phyloP scores from a whole-genome alignment of 1,140 invertebrate genomes.

The Bombus turneri region DNA sequence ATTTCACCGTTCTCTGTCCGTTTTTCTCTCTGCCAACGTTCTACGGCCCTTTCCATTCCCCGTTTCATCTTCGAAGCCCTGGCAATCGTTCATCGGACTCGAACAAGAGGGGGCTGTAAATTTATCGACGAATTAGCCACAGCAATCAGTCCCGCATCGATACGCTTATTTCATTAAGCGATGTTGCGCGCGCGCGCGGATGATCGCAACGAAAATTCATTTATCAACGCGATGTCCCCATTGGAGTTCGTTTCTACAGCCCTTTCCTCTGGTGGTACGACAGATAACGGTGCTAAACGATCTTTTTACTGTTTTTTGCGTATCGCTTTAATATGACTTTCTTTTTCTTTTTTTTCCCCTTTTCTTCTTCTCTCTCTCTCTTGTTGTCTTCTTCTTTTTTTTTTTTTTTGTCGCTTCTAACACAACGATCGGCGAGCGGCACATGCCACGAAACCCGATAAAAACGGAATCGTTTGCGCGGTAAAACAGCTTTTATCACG shows the following conservation, averaged over 20 bases:
- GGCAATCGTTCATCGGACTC: not conserved
- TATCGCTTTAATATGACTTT: not conserved
- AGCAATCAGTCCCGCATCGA: conserved; percentile 60
- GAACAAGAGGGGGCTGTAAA: conserved; percentile 46
- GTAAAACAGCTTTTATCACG: conserved; percentile 49
- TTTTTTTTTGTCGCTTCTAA: not conserved
- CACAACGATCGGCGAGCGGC: not conserved
- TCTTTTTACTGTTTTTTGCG: not conserved
- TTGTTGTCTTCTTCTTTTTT: not conserved
- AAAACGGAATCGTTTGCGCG: conserved; percentile 55
- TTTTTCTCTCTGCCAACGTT: not conserved
- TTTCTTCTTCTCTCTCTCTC: not conserved
- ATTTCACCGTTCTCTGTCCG: conserved; percentile 22
- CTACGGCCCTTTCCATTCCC: not conserved
- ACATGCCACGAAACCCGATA: conserved; percentile 52
- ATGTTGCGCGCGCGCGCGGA: conserved; percentile 7
- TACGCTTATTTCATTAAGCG: conserved; percentile 72
- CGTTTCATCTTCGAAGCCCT: not conserved
- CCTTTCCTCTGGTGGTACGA: not conserved
- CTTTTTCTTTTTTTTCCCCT: not conserved
- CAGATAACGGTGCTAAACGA: not conserved
- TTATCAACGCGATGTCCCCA: conserved; percentile 59
- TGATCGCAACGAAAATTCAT: conserved; percentile 56
- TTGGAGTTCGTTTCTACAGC: not conserved
- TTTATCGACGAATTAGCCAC: conserved; percentile 72